These are phyloP conservation scores for Trichomalopsis sarcophagae DNA, from an alignment of 1,140 invertebrate genomes.

Conservation along the genomic window DNA sequence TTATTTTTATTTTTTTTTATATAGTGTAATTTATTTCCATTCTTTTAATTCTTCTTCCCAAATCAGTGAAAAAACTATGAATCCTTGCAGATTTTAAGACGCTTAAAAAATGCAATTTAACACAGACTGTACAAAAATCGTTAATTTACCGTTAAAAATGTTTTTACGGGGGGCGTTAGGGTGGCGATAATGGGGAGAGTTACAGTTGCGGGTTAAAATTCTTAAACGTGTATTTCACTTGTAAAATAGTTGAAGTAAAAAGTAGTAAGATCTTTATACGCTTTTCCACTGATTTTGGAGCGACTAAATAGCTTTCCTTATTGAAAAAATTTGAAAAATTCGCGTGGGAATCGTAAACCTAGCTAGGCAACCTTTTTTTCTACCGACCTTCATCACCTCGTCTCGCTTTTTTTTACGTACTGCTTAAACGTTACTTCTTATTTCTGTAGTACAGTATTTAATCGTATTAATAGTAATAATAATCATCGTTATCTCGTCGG, in stretches of 20 bases:
- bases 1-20: constrained; percentile 26
- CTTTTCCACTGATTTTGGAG: constrained; percentile 39
- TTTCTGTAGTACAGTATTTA: constrained; percentile 36
- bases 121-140: constrained; percentile 42
- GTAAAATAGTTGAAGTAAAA: constrained; percentile 46
- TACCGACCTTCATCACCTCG: constrained; percentile 6
- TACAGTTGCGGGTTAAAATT: constrained; percentile 30
- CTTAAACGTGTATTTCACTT: constrained; percentile 21
- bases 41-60: constrained; percentile 36
- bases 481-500: constrained; percentile 27
- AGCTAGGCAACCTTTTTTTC: constrained; percentile 46
- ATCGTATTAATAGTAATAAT: constrained; percentile 35
- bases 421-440: constrained; percentile 39
- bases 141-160: constrained; percentile 41
- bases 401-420: constrained; percentile 16
- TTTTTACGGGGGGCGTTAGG: background rate
- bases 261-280: constrained; percentile 21
- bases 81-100: constrained; percentile 16
- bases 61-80: constrained; percentile 44
- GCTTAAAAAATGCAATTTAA: constrained; percentile 33
- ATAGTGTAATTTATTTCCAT: constrained; percentile 16
- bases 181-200: background rate
- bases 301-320: constrained; percentile 34
- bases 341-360: constrained; percentile 43
- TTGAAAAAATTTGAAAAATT: constrained; percentile 49